phyloP scores from a whole-genome alignment of 2,888 invertebrate species.

The Nesidiocoris tenuis region DNA sequence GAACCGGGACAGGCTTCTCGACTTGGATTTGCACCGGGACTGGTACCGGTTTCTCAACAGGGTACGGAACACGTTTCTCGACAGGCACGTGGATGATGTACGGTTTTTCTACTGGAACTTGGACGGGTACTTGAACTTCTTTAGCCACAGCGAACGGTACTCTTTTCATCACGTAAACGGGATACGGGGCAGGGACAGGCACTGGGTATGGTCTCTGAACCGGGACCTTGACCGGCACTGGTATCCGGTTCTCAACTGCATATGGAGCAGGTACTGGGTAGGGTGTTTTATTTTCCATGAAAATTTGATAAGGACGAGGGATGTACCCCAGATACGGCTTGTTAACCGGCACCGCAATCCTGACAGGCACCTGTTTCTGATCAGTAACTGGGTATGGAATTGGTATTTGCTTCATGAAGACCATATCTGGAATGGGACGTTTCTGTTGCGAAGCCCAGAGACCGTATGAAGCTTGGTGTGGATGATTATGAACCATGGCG shows the following conservation, averaged over 20 bases:
- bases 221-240: slow-evolving; percentile 71
- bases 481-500: slow-evolving; percentile 55
- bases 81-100: slow-evolving; percentile 32
- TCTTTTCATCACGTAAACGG: slow-evolving; percentile 10
- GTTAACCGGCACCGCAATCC: slow-evolving; percentile 62
- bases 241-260: slow-evolving; percentile 69
- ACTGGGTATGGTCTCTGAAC: slow-evolving; percentile 57
- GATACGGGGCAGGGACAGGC: slow-evolving; percentile 14
- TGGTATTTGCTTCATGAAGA: slow-evolving; percentile 69
- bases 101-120: slow-evolving; percentile 1
- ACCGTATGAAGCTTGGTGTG: too few species aligned
- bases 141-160: slow-evolving; percentile 58
- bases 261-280: slow-evolving; percentile 70
- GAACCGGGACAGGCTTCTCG: slow-evolving; percentile 11
- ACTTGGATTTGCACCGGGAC: slow-evolving; percentile 63
- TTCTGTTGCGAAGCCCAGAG: too few species aligned
- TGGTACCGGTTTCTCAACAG: slow-evolving; percentile 6
- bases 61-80: slow-evolving; percentile 29
- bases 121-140: slow-evolving; percentile 59
- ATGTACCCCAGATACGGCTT: slow-evolving; percentile 67
- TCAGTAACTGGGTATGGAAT: slow-evolving; percentile 67
- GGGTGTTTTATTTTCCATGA: slow-evolving; percentile 58
- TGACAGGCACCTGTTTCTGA: slow-evolving; percentile 64
- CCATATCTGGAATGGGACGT: slow-evolving; percentile 62
- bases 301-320: slow-evolving; percentile 71